A percentile compares a stretch with the other conserved stretches of the same genome.
Conservation (phyloP, 2,888 invertebrate genomes). For the Rotaria magnacalcarata region DNA sequence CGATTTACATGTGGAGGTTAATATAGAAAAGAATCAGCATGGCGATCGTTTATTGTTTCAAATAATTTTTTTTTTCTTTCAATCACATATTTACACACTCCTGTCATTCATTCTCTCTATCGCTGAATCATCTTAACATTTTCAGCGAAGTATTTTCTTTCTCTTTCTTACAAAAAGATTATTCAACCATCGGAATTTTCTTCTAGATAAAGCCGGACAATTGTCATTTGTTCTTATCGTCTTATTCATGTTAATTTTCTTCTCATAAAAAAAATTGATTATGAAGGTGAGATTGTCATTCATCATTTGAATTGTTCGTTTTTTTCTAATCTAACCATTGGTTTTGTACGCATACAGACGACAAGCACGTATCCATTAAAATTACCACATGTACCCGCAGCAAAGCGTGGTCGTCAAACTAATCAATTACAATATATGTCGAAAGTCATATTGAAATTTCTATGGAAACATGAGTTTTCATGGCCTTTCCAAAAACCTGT, state of each 20-base stretch:
- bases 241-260: neutral
- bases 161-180: neutral
- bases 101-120: neutral
- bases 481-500: slow-evolving; percentile 99
- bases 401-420: slow-evolving; percentile 40
- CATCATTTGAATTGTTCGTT: neutral
- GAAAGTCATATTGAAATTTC: slow-evolving; percentile 61
- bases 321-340: neutral
- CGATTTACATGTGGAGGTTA: neutral
- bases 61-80: neutral
- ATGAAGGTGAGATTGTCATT: neutral
- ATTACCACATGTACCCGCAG: slow-evolving; percentile 3
- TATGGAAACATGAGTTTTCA: slow-evolving; percentile 95
- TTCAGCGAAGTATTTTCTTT: neutral
- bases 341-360: neutral
- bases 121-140: neutral
- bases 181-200: neutral
- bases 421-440: slow-evolving; percentile 45
- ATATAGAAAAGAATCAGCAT: neutral
- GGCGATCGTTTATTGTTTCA: slow-evolving; percentile 11
- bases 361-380: neutral
- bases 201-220: neutral
- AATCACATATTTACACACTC: neutral
- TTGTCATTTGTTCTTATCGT: neutral
- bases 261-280: neutral